Evolutionary conservation across 1,140 invertebrate species (phyloP).

Genomic region (Melitaea cinxia): DNA sequence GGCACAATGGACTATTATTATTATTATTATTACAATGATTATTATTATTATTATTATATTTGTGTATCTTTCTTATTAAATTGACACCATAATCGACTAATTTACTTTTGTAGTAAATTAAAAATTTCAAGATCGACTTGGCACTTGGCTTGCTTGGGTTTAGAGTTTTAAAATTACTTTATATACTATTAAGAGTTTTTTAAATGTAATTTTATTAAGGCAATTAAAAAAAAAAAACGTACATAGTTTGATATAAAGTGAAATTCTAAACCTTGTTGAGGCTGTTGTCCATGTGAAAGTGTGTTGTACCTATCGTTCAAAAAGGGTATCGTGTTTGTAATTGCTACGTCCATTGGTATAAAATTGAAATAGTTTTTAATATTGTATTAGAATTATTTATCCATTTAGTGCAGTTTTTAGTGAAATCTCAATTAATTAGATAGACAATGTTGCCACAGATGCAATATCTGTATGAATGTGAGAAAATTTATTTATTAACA

Average conservation of each 20-base stretch:
- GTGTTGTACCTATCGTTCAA: conserved; percentile 40
- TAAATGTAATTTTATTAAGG: too few relatives aligned
- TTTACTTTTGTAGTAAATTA: too few relatives aligned
- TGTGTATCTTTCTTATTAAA: not conserved
- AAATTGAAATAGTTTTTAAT: conserved; percentile 59
- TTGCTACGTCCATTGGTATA: conserved; percentile 74
- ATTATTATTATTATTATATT: not conserved
- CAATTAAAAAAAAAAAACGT: too few relatives aligned
- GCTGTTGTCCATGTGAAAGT: conserved; percentile 32
- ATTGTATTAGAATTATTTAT: conserved; percentile 46
- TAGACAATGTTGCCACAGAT: conserved; percentile 42
- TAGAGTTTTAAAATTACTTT: too few relatives aligned
- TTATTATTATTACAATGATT: too few relatives aligned
- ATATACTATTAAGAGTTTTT: too few relatives aligned
- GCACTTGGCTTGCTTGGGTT: too few relatives aligned
- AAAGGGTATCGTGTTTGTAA: conserved; percentile 55
- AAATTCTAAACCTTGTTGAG: not conserved
- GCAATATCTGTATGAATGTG: not conserved
- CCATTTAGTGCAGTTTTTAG: conserved; percentile 29
- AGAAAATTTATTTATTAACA: not conserved
- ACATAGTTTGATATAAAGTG: too few relatives aligned
- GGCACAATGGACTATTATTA: not conserved
- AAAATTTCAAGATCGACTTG: too few relatives aligned
- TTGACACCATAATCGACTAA: too few relatives aligned
- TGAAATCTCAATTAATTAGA: conserved; percentile 13